These are phyloP conservation scores for Hippocampus zosterae DNA, from an alignment of 2,113 vertebrate species.

Conservation along the genomic window DNA sequence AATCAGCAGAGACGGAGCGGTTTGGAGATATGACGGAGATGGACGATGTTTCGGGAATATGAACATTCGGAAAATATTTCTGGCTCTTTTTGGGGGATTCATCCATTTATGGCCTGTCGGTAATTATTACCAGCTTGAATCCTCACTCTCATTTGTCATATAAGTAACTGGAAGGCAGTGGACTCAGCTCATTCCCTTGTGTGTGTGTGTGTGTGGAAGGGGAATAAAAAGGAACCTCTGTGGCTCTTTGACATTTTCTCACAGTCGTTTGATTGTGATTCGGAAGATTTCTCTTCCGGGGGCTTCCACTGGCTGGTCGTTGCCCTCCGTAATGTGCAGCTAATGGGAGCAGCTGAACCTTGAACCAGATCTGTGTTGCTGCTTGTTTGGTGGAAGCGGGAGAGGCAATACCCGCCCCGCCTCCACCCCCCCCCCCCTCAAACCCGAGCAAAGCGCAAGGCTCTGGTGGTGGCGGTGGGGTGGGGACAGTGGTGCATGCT, in stretches of 20 bases:
- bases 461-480: constrained; percentile 8
- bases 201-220: not conserved
- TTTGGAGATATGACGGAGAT: constrained; percentile 52
- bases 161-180: not conserved
- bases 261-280: constrained; percentile 53
- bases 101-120: constrained; percentile 43
- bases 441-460: not conserved
- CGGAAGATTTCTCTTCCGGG: constrained; percentile 29
- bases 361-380: constrained; percentile 32
- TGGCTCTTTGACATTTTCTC: constrained; percentile 47
- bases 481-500: constrained; percentile 46
- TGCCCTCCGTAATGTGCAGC: not conserved
- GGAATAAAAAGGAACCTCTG: constrained; percentile 29
- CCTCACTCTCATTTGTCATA: constrained; percentile 43
- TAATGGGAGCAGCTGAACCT: constrained; percentile 48
- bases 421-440: not conserved
- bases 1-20: constrained; percentile 64
- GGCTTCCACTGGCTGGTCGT: constrained; percentile 12
- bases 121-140: constrained; percentile 48
- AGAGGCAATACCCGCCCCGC: constrained; percentile 41
- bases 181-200: constrained; percentile 32
- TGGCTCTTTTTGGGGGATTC: constrained; percentile 21
- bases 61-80: constrained; percentile 51
- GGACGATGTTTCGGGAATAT: constrained; percentile 51
- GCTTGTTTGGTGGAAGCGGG: constrained; percentile 42